These are phyloP conservation scores for Jacana jacana DNA, from an alignment of 2,113 vertebrate genomes.

Conservation along the genomic window DNA sequence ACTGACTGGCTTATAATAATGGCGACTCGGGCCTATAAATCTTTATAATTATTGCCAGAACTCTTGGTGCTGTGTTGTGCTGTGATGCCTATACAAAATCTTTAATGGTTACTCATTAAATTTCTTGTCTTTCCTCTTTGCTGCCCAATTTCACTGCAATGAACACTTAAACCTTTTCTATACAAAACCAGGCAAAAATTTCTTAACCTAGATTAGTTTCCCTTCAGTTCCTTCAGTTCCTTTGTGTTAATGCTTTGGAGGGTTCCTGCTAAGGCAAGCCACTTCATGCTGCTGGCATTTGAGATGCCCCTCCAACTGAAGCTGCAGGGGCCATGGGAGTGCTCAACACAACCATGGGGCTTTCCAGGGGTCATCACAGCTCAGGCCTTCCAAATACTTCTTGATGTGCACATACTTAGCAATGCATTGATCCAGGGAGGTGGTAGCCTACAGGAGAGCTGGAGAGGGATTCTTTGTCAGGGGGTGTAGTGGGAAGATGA, in stretches of 20 bases:
- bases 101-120: background rate
- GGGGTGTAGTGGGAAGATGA: too few species aligned
- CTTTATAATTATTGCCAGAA: background rate
- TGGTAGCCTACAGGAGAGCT: too few species aligned
- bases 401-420: background rate
- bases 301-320: background rate
- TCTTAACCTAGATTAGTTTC: background rate
- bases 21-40: background rate
- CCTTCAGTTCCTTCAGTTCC: background rate
- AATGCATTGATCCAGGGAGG: background rate
- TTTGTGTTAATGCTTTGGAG: background rate
- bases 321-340: accelerated
- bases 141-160: background rate
- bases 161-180: background rate
- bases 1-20: background rate
- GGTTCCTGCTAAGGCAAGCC: background rate
- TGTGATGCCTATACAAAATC: background rate
- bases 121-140: background rate
- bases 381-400: too few species aligned
- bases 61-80: background rate
- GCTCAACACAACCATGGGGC: background rate
- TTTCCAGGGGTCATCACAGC: too few species aligned
- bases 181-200: background rate
- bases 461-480: too few species aligned
- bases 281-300: background rate